Base-by-base conservation (phyloP, 2,888 invertebrate species). In the Adelognathus sp. region DNA sequence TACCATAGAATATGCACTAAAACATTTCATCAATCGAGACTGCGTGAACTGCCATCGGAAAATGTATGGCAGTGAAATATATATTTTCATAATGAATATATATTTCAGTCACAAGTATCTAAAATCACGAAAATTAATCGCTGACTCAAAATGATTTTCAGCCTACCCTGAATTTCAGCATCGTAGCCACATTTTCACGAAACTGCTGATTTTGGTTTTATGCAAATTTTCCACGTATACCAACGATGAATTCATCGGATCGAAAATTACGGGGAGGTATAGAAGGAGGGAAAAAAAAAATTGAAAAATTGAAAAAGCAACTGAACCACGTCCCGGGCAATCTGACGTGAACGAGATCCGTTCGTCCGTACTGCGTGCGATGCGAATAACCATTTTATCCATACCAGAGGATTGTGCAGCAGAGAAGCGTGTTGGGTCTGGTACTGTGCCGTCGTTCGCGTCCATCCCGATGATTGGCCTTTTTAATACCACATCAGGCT, bases 401-500 rank as follows among this genome's bases (percentile, higher is more conserved):
- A 50, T 31, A 33, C 56, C 24, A 64, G 16, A 54, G 36, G 63
- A n/a, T n/a, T 33, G 67, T 50, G 18, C 56, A 67, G n/a, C 52
- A 14, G 6, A 29, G n/a, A 7, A 21, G 1, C 14, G 11, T 18
- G 41, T 36, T 54, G 7, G 27, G 29, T 1, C 29, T 18, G 50
- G 29, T 29, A 21, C 39, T 5, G 1, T 21, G 50, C 76, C 70
- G 41, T 63, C 76, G 52, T 46, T 44, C 72, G 72, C 83, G 79
- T 85, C 86, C 86, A 83, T 87, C 80, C 82, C 83, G 84, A 86
- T 87, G 87, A 88, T 88, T 89, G 86, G 84, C 83, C 84, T 85
- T 85, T 87, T 88, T 86, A 88, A 89, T 86, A 83, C 86, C 85
- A 86, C 88, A 90, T 90, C 90, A 89, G 84, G 80, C 85, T 90